Evolutionary conservation across 2,888 invertebrate species (phyloP).

Genomic region (Caenorhabditis uteleia): DNA sequence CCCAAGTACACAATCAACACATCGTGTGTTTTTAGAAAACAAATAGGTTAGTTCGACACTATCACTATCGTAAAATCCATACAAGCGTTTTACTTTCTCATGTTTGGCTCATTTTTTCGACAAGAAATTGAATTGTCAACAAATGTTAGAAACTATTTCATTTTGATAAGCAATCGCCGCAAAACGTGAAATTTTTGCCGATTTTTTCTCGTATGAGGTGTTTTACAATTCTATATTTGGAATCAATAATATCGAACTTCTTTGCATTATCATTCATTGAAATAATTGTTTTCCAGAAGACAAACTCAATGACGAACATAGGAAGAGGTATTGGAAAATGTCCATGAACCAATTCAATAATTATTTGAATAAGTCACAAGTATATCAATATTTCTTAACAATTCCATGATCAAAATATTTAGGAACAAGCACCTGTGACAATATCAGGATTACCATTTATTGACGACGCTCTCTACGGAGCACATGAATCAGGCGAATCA

Average conservation of each 20-base stretch:
- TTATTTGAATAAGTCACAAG: constrained; percentile 33
- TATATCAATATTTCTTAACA: neutral
- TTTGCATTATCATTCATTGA: neutral
- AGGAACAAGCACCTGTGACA: constrained; percentile 30
- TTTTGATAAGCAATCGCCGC: too few species aligned
- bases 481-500: constrained; percentile 21
- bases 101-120: constrained; percentile 3
- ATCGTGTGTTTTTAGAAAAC: constrained; percentile 40
- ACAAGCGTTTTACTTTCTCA: constrained; percentile 12
- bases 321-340: constrained; percentile 48
- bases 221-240: too few species aligned
- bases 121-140: too few species aligned
- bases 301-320: constrained; percentile 42
- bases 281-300: constrained; percentile 40
- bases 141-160: too few species aligned
- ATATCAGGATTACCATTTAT: constrained; percentile 35
- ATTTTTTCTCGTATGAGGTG: too few species aligned
- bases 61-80: too few species aligned
- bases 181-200: too few species aligned
- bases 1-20: constrained; percentile 43
- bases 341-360: constrained; percentile 42
- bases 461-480: constrained; percentile 34
- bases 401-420: neutral
- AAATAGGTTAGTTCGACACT: constrained; percentile 30
- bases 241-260: constrained; percentile 19